phyloP scores from a whole-genome alignment of 2,888 invertebrate genomes.

The Tachina lurida region DNA sequence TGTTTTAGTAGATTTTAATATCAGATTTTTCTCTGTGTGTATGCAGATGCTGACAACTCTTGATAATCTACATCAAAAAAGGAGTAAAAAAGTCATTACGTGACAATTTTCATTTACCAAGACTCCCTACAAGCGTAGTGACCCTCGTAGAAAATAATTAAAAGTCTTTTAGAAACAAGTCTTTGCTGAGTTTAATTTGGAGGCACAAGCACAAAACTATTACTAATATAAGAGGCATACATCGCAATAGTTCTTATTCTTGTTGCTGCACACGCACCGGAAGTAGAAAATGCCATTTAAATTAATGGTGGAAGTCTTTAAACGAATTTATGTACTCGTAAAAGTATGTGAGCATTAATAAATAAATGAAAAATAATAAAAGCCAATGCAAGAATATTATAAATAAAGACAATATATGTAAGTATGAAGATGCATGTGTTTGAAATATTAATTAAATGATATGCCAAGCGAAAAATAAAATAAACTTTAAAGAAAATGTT shows the following conservation, averaged over 20 bases:
- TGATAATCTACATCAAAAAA: too few relatives aligned
- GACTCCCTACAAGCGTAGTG: too few relatives aligned
- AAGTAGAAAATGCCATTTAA: slow-evolving; percentile 47
- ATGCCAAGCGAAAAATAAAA: neutral
- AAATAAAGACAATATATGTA: slow-evolving; percentile 19
- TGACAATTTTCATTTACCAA: too few relatives aligned
- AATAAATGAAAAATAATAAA: slow-evolving; percentile 34
- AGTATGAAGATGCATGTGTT: slow-evolving; percentile 28
- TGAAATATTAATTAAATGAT: slow-evolving; percentile 43
- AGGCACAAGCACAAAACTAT: too few relatives aligned
- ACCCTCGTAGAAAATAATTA: too few relatives aligned
- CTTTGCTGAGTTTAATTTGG: too few relatives aligned
- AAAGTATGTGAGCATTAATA: slow-evolving; percentile 36
- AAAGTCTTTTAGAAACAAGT: too few relatives aligned
- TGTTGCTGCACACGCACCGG: slow-evolving; percentile 37
- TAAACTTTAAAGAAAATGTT: neutral
- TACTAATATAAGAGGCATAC: neutral
- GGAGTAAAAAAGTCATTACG: too few relatives aligned
- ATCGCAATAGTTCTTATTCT: slow-evolving; percentile 2
- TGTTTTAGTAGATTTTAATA: too few relatives aligned
- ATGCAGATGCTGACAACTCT: too few relatives aligned
- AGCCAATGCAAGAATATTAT: neutral
- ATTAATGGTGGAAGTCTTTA: slow-evolving; percentile 45
- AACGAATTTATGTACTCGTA: slow-evolving; percentile 24
- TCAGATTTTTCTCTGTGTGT: too few relatives aligned